Conservation (phyloP, 2,888 invertebrate species). For the Esperia sulphurella region DNA sequence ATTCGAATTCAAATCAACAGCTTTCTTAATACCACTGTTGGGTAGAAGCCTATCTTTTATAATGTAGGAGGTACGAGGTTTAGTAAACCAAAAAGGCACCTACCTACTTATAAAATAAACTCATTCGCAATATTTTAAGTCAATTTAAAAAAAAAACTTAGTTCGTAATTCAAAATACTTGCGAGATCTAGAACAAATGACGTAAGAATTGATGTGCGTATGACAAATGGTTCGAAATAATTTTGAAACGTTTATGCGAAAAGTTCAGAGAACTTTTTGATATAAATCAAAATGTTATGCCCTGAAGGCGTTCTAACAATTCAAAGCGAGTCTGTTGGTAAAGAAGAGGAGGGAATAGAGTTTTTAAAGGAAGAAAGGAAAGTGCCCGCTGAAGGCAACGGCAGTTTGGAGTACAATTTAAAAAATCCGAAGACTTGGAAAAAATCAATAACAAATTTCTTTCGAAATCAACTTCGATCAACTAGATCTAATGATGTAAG, state of each 20-base stretch:
- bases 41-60: too few relatives aligned
- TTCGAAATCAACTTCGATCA: constrained; percentile 62
- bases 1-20: too few relatives aligned
- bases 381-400: constrained; percentile 43
- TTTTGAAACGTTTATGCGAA: constrained; percentile 44
- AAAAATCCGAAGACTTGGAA: constrained; percentile 68
- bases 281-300: constrained; percentile 51
- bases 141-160: constrained; percentile 15
- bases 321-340: constrained; percentile 40
- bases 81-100: too few relatives aligned
- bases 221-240: constrained; percentile 32
- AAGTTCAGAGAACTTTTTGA: constrained; percentile 37
- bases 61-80: too few relatives aligned
- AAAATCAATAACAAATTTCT: constrained; percentile 67
- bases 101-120: too few relatives aligned
- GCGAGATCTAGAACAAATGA: constrained; percentile 20
- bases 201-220: constrained; percentile 1
- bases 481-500: constrained; percentile 70
- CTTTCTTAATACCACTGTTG: too few relatives aligned
- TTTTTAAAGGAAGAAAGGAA: constrained; percentile 43
- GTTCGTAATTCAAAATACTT: constrained; percentile 20
- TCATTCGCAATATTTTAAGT: too few relatives aligned
- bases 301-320: constrained; percentile 43
- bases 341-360: constrained; percentile 41
- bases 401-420: constrained; percentile 49